Base-by-base conservation (phyloP, 2,797 vertebrate species). In the Sebastes cheni region DNA sequence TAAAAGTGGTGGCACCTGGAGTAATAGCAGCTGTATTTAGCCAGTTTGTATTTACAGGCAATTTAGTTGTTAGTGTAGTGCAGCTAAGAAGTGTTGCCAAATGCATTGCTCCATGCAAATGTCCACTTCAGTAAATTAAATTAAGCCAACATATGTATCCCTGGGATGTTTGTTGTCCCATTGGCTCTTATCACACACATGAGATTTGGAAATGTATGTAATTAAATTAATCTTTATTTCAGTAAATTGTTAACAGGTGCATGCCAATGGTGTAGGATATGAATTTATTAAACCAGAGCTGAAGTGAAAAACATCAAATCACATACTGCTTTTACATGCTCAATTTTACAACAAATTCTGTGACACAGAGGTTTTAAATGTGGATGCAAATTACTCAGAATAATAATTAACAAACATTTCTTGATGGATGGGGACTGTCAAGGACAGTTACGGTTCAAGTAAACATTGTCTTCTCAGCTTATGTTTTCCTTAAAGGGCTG, bases 241-340 rank as follows among this genome's bases (percentile, higher is more conserved):
- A 71, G 73, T 66, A 25, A 73, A 80, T 39, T 75, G 70, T 46
- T 67, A 66, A 20, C 79, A 78, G 55, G 60, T 70, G 67, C 62
- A 64, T 22, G 30, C 10, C 4, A 8, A 50, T 27, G 22, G 11
- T 70, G 30, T 23, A n/a, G 27, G 20, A 60, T 22, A 30, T 2
- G 1, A 12, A 42, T 55, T 32, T 36, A 36, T 39, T 61, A 27
- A 77, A 61, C 34, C 36, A 59, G n/a, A 64, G 58, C 27, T 25
- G 61, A 8, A 2, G 16, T 30, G 20, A 9, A 75, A 65, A 65
- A 64, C 32, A 59, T 13, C 3, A 50, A 75, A 60, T 61, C 32
- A 16, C 7, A 55, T 42, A 4, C n/a, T 46, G 42, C 39, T 42
- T 65, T 58, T n/a, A 42, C 32, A 34, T 29, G 32, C 46, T 30